Evolutionary conservation across 1,140 invertebrate genomes (phyloP), one percentile per base, ranked within the genome.

Genomic region (Heliconius nattereri): DNA sequence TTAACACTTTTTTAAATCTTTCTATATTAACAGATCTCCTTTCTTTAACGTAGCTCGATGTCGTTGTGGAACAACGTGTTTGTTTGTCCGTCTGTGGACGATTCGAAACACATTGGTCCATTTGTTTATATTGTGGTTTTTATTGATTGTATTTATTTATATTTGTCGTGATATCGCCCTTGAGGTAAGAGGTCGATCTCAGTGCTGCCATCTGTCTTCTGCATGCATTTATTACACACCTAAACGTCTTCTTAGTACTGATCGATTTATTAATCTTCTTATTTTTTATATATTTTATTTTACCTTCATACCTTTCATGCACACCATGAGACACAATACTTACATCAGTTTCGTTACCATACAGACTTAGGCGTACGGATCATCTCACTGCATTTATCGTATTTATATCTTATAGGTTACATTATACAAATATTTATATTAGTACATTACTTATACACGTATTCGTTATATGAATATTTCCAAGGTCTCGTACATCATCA

Each of bases 131-230:
- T 85, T 86, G 85, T 90, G 84, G 83, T 91, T 88, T 29, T 89
- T 85, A 81, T 80, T 85, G 83, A 86, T 86, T 84, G 26, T 66
- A 83, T 83, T 85, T 84, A 83, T 82, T 83, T 76, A 84, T 89
- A 84, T 87, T 76, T 88, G 78, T 86, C 81, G 85, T 79, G 85
- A 81, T n/a, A n/a, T 86, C 83, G 78, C 83, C 76, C 57, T 57
- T 40, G 88, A 92, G 92, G 92, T 94, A 94, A 94, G 92, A 92
- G 70, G 82, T 91, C 84, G 88, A 85, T 91, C 90, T 92, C 84
- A 74, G 86, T 92, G 84, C 85, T 90, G 89, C 87, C 88, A 89
- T 82, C 87, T 90, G 83, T 90, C 85, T 90, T 73, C 87, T 89
- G 92, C 92, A 93, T 94, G 92, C 71, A 82, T 84, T 83, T 84